Evolutionary conservation across 1,140 invertebrate genomes (phyloP), one percentile per base, ranked within the genome.

Genomic region (Trichonephila inaurata): DNA sequence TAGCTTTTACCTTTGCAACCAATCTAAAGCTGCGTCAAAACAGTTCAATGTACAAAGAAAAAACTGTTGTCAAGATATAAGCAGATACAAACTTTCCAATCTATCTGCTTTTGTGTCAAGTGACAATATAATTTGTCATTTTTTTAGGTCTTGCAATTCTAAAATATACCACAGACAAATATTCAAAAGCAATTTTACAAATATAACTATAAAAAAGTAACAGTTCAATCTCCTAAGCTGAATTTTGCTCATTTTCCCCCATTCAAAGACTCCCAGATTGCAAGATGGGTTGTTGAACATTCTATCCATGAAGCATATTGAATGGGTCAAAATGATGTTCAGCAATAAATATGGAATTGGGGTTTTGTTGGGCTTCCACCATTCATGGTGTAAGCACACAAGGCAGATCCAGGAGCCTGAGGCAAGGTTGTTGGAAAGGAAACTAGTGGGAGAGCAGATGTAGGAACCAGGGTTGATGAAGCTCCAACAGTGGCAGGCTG

Each of bases 271-370:
- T 60, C 19, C 24, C 58, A 18, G 12, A 33, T 58, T 60, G 51
- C 24, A 60, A 18, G 12, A 33, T 58, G 21, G 83, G 18, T 85
- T 58, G 24, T n/a, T 85, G 58, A 14, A 60, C 21, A 60, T 60
- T 14, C 40, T 83, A 51, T 14, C n/a, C 24, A 24, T n/a, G 21
- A 83, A 83, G 82, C 44, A 24, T 51, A 51, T 83, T 8, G 8
- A 83, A 10, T 58, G 21, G 40, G 82, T 60, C 82, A 62, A 62
- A 69, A 77, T 64, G 18, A 40, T 77, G 88, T 61, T 88, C 91
- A 93, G 60, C 90, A 94, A 28, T 94, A 81, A 64, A 94, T 89
- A 40, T 93, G 93, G 69, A 94, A 95, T 60, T 94, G 89, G 18
- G 94, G 69, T 40, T 94, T 94, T 12, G 33, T 61, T 61, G 92